Evolutionary conservation across 2,888 invertebrate species (phyloP), one percentile per base, ranked within the genome.

Genomic region (Andrena bucephala): DNA sequence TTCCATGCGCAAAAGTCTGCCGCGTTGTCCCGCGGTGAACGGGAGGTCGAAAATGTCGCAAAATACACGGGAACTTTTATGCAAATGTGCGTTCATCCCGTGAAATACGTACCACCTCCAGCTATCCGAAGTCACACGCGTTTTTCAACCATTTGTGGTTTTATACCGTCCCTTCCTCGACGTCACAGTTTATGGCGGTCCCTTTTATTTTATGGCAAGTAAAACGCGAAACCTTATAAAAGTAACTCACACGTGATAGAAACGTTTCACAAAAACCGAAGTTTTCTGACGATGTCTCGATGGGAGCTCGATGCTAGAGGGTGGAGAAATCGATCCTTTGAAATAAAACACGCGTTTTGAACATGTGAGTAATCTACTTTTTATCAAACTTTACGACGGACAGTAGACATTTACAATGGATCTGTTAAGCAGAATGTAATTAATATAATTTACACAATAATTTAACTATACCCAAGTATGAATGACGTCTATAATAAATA

Each of bases 31-130:
- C 31, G 2, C 16, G 10, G 13, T 42, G n/a, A 60, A 42, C 8
- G 10, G 13, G 36, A 31, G 31, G 48, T 62, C 50, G 16, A 62
- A 50, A 20, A 48, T 16, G 24, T 24, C 24, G 20, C 60, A 20
- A 42, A 62, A 31, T 24, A 48, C 63, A 52, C 10, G 72, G 7
- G n/a, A 16, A 54, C 24, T 63, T 63, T 63, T 68, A 33, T 54
- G 29, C 31, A 68, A 68, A 68, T 33, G 20, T 20, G 33, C 68
- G 33, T 24, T 68, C 54, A 33, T 33, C 20, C 68, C 50, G 66
- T 16, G 27, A 66, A 66, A 48, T 66, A 29, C 27, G 24, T 48
- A 29, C 48, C 50, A 27, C 1, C 10, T 24, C 29, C 31, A 54
- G 54, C 33, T 68, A 68, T 16, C 31, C 31, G 20, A 68, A 68